phyloP scores from a whole-genome alignment of 37 sponge, comb jelly and placozoan species.

The Crambe crambe region DNA sequence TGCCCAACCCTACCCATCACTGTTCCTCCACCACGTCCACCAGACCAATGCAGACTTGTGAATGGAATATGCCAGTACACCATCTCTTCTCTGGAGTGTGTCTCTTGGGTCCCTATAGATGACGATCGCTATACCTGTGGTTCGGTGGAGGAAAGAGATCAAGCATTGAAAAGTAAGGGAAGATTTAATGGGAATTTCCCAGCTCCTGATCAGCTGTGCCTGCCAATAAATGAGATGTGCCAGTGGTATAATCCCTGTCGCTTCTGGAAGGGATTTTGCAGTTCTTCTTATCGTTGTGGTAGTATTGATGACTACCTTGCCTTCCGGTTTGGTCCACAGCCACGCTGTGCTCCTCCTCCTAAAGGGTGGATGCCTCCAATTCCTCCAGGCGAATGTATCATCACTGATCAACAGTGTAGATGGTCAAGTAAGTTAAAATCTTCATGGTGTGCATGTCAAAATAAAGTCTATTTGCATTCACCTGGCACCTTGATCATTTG shows the following conservation, averaged over 20 bases:
- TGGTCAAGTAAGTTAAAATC: slow-evolving; percentile 35
- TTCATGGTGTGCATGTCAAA: too few species aligned
- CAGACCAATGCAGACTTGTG: slow-evolving; percentile 1
- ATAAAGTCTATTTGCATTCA: too few species aligned
- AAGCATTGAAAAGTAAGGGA: too few species aligned
- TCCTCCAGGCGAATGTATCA: slow-evolving; percentile 13
- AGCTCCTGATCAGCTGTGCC: slow-evolving; percentile 11
- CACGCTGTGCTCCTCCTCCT: slow-evolving; percentile 11
- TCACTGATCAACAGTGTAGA: slow-evolving; percentile 3
- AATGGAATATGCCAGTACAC: slow-evolving; percentile 24
- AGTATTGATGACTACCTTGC: neutral
- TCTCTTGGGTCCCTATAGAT: slow-evolving; percentile 5
- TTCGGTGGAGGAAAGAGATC: neutral
- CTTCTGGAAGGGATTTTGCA: slow-evolving; percentile 13
- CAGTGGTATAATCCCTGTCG: slow-evolving; percentile 46
- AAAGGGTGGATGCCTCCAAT: neutral
- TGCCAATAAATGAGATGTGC: slow-evolving; percentile 7
- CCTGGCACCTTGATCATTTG: too few species aligned
- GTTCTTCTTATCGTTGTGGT: slow-evolving; percentile 14
- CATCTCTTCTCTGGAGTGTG: slow-evolving; percentile 1
- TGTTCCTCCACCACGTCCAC: neutral
- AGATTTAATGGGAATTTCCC: neutral
- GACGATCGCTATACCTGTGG: slow-evolving; percentile 6
- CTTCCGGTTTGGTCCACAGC: slow-evolving; percentile 27
- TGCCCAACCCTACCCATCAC: neutral